phyloP scores from a whole-genome alignment of 2,888 invertebrate species.

The Drosophila nr. perissopoda region DNA sequence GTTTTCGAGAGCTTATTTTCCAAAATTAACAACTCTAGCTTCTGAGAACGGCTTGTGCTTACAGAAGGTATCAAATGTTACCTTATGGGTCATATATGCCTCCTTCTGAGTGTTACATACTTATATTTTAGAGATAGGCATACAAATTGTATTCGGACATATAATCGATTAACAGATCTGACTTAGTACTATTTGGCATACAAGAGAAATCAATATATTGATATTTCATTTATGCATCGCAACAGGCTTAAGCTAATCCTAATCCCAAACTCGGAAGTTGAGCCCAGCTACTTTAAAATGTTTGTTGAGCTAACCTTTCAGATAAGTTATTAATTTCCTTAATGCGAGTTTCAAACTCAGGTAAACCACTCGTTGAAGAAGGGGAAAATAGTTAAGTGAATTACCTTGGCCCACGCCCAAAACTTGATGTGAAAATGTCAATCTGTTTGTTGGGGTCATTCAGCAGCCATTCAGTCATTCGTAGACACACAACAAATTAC shows the following conservation, averaged over 20 bases:
- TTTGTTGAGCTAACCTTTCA: constrained; percentile 1
- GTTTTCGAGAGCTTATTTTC: neutral
- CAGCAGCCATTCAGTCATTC: constrained; percentile 44
- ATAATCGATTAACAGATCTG: neutral
- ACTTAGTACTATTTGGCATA: neutral
- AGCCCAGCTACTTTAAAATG: neutral
- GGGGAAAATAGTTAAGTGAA: constrained; percentile 34
- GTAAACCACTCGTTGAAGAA: constrained; percentile 15
- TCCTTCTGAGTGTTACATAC: neutral
- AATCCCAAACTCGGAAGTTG: neutral
- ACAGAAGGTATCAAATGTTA: too few relatives aligned
- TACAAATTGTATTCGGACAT: neutral
- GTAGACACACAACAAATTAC: constrained; percentile 58
- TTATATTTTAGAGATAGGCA: neutral
- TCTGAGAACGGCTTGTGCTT: neutral
- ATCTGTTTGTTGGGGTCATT: constrained; percentile 66
- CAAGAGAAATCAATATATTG: neutral
- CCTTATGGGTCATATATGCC: neutral
- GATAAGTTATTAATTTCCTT: constrained; percentile 36
- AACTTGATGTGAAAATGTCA: constrained; percentile 71
- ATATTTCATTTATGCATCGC: constrained; percentile 1
- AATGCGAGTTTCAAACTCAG: constrained; percentile 7
- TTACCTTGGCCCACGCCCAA: constrained; percentile 13
- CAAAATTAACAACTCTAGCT: neutral
- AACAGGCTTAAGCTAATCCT: constrained; percentile 17